These are phyloP conservation scores for Phalacrocorax carbo DNA, from an alignment of 2,113 vertebrate species.

Conservation along the genomic window DNA sequence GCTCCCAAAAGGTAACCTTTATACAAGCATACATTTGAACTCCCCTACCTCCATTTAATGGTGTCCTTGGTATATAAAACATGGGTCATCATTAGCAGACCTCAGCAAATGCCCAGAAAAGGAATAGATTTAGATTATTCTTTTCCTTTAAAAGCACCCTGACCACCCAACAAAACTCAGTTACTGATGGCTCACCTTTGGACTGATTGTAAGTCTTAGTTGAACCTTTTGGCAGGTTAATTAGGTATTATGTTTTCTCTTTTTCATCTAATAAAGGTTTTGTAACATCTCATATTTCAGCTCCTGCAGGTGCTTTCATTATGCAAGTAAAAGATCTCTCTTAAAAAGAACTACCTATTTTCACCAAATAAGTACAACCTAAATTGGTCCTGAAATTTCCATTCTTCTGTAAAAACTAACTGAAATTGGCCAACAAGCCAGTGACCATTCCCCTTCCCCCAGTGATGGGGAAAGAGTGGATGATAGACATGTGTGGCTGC, in stretches of 20 bases:
- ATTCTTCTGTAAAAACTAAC: background rate
- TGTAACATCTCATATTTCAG: background rate
- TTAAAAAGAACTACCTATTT: background rate
- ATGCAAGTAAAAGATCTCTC: background rate
- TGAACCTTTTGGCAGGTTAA: conserved; percentile 1
- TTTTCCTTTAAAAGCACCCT: background rate
- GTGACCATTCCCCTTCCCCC: background rate
- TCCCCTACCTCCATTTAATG: background rate
- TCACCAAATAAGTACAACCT: background rate
- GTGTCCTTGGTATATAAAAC: background rate
- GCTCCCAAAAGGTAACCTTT: background rate
- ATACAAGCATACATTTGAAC: background rate
- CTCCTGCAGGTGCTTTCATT: background rate
- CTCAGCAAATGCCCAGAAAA: background rate
- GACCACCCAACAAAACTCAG: background rate
- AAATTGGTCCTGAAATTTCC: background rate
- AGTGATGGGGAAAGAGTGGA: background rate
- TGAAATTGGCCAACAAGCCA: background rate
- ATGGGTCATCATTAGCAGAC: background rate
- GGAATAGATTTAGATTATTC: background rate
- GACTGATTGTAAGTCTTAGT: background rate
- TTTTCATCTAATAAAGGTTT: background rate
- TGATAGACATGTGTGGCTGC: background rate
- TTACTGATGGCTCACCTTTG: background rate
- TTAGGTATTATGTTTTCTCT: background rate